Percentiles rank a stretch among this genome's conserved stretches.
phyloP scores from a whole-genome alignment of 2,888 invertebrate species.

The Campopleginae sp. region DNA sequence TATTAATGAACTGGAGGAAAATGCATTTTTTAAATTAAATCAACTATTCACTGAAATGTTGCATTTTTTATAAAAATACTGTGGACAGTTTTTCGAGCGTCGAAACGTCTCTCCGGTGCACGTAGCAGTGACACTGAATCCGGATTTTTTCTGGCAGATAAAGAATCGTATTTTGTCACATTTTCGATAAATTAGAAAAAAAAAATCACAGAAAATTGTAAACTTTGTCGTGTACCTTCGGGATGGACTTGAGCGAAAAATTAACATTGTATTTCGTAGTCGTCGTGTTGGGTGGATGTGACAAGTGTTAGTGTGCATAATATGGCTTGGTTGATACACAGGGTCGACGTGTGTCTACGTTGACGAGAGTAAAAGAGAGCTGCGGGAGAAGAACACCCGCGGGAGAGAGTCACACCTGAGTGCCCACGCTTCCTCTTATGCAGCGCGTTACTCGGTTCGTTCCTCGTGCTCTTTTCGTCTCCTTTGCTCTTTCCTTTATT shows the following conservation, averaged over 20 bases:
- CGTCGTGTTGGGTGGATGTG: constrained; percentile 47
- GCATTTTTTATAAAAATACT: too few relatives aligned
- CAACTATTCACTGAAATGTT: too few relatives aligned
- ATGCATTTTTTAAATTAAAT: too few relatives aligned
- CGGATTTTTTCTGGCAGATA: background rate
- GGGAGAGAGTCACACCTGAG: constrained; percentile 83
- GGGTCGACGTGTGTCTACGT: background rate
- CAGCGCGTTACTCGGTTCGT: constrained; percentile 72
- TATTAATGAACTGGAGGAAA: too few relatives aligned
- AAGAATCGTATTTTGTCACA: background rate
- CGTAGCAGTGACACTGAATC: background rate
- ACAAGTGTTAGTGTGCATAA: constrained; percentile 50
- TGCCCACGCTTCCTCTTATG: constrained; percentile 84
- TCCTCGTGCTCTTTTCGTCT: constrained; percentile 62
- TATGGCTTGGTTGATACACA: constrained; percentile 1
- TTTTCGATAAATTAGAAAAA: too few relatives aligned
- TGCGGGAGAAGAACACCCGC: constrained; percentile 79
- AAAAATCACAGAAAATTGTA: background rate
- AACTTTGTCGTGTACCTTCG: background rate
- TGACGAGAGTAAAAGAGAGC: constrained; percentile 60
- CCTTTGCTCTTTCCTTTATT: constrained; percentile 59
- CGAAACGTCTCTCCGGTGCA: background rate
- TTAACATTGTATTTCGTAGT: background rate
- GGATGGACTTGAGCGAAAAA: background rate
- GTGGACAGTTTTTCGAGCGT: too few relatives aligned